Evolutionary conservation across 2,113 vertebrate genomes (phyloP).

Genomic region (Caranx melampygus): DNA sequence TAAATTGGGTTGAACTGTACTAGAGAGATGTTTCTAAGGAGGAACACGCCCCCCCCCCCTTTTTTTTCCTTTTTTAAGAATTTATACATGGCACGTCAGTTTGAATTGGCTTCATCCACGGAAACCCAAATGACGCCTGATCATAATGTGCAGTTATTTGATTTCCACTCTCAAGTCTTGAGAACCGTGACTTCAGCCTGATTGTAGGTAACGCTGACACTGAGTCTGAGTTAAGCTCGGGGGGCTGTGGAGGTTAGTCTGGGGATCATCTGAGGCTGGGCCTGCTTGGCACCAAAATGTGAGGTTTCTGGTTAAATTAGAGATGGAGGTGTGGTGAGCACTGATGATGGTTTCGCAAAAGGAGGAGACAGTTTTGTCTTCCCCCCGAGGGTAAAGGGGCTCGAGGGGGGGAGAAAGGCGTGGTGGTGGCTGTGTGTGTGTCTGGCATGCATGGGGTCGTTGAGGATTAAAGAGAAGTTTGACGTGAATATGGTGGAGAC

Average conservation of each 20-base stretch:
- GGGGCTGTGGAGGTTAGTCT: conserved; percentile 29
- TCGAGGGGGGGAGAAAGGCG: background rate
- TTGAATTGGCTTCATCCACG: conserved; percentile 55
- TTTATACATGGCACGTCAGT: conserved; percentile 13
- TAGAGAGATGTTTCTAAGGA: background rate
- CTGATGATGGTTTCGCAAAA: conserved; percentile 38
- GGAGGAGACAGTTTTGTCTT: conserved; percentile 18
- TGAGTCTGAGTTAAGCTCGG: conserved; percentile 9
- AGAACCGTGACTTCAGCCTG: conserved; percentile 60
- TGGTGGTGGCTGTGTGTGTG: conserved; percentile 32
- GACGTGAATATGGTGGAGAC: conserved; percentile 35
- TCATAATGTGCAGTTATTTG: conserved; percentile 63
- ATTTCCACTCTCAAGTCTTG: conserved; percentile 50
- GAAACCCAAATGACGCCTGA: conserved; percentile 64
- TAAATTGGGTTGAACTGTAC: background rate
- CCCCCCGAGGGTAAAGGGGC: conserved; percentile 39
- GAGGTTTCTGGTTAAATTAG: conserved; percentile 67
- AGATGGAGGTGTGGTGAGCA: conserved; percentile 68
- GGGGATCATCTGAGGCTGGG: conserved; percentile 45
- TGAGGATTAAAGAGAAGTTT: conserved; percentile 65
- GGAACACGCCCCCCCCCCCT: background rate
- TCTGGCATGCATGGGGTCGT: conserved; percentile 52
- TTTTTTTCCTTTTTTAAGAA: background rate
- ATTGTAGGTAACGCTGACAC: conserved; percentile 55
- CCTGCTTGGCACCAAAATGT: conserved; percentile 36